Evolutionary conservation across 2,888 invertebrate species (phyloP).

Genomic region (Melolontha melolontha): DNA sequence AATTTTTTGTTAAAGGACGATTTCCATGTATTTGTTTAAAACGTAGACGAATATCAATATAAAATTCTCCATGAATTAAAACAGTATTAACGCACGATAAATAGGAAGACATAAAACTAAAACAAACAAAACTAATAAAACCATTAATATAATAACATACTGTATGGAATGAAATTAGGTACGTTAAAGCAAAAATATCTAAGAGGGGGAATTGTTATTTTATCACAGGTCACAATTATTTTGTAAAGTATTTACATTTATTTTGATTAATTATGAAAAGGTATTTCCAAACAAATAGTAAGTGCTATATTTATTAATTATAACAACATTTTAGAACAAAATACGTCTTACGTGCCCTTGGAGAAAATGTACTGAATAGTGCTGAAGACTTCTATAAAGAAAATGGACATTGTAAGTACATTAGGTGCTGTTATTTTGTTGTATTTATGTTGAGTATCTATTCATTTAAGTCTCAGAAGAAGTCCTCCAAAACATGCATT

Average conservation of each 20-base stretch:
- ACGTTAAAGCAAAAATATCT: too few species aligned
- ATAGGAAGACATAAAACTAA: too few species aligned
- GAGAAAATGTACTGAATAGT: slow-evolving; percentile 49
- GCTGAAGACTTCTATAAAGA: slow-evolving; percentile 50
- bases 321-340: slow-evolving; percentile 44
- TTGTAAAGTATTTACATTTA: too few species aligned
- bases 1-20: neutral
- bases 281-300: neutral
- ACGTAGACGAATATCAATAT: neutral
- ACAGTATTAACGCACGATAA: too few species aligned
- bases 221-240: too few species aligned
- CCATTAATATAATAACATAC: too few species aligned
- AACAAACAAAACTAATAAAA: too few species aligned
- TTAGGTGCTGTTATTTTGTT: neutral
- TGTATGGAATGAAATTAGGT: too few species aligned
- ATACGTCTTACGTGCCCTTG: slow-evolving; percentile 49
- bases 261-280: neutral
- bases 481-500: slow-evolving; percentile 69
- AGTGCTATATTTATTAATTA: slow-evolving; percentile 6
- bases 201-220: too few species aligned
- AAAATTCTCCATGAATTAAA: too few species aligned
- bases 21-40: neutral
- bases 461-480: slow-evolving; percentile 70
- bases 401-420: slow-evolving; percentile 50
- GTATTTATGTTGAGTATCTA: slow-evolving; percentile 2